Conservation (phyloP, 1,140 invertebrate genomes). For the Eumaeus atala region DNA sequence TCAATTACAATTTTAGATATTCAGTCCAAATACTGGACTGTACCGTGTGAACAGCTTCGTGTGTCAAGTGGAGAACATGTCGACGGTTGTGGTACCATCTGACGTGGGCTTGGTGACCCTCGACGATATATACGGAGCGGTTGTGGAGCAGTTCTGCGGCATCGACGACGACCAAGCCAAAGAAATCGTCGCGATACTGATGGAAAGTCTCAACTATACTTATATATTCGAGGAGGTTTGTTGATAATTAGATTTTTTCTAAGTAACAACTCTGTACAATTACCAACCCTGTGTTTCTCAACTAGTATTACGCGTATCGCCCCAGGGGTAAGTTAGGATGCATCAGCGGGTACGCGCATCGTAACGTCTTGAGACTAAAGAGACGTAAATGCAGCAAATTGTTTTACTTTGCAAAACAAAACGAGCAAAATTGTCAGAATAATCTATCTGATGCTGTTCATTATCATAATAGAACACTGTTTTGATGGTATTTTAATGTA, state of each 20-base stretch:
- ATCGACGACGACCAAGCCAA: constrained; percentile 56
- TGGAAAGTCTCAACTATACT: constrained; percentile 72
- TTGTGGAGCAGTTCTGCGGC: constrained; percentile 62
- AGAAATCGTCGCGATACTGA: constrained; percentile 57
- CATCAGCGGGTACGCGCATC: too few relatives aligned
- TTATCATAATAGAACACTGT: too few relatives aligned
- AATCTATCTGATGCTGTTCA: too few relatives aligned
- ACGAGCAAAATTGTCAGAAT: too few relatives aligned
- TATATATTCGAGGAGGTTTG: constrained; percentile 69
- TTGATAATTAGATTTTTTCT: neutral
- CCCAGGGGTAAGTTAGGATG: too few relatives aligned
- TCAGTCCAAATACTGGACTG: constrained; percentile 28
- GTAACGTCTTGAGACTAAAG: too few relatives aligned
- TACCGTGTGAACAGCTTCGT: constrained; percentile 41
- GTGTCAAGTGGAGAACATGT: constrained; percentile 42
- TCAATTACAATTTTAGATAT: constrained; percentile 29
- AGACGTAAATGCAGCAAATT: too few relatives aligned
- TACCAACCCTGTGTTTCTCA: too few relatives aligned
- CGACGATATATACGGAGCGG: constrained; percentile 42
- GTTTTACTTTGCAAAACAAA: neutral
- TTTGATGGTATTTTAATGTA: too few relatives aligned
- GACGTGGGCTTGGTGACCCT: constrained; percentile 38
- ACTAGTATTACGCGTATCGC: too few relatives aligned
- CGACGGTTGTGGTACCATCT: constrained; percentile 29
- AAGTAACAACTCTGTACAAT: too few relatives aligned